Evolutionary conservation across 1,140 invertebrate genomes (phyloP).

Genomic region (Trachymyrmex cornetzi): DNA sequence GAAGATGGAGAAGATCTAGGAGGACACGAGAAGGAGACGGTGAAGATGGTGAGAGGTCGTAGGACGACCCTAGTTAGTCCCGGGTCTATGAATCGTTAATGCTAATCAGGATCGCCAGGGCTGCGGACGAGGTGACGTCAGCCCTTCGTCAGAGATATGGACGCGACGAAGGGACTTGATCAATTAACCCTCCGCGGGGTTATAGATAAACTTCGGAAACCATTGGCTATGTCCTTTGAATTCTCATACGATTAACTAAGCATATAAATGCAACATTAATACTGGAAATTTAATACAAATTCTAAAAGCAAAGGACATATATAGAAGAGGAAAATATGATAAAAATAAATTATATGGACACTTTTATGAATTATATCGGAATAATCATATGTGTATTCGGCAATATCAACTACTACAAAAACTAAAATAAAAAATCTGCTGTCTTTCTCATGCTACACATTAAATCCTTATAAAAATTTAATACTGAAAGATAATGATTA

Average conservation of each 20-base stretch:
- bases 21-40: constrained; percentile 69
- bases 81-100: constrained; percentile 84
- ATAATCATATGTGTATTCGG: background rate
- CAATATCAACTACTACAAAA: background rate
- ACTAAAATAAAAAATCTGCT: background rate
- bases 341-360: background rate
- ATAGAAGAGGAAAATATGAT: too few relatives aligned
- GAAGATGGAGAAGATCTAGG: constrained; percentile 57
- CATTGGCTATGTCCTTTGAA: constrained; percentile 56
- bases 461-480: background rate
- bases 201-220: constrained; percentile 77
- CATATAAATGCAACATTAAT: constrained; percentile 6
- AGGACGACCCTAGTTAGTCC: constrained; percentile 82
- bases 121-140: constrained; percentile 79
- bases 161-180: constrained; percentile 79
- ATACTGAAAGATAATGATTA: too few relatives aligned
- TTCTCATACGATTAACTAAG: constrained; percentile 17
- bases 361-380: background rate
- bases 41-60: constrained; percentile 78
- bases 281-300: background rate
- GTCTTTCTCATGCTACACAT: background rate
- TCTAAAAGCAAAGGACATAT: background rate
- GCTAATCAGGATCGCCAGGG: constrained; percentile 83
- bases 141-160: constrained; percentile 80
- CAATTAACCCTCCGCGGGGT: constrained; percentile 78